These are phyloP conservation scores for Paralichthys olivaceus DNA, from an alignment of 2,113 vertebrate genomes.

Conservation along the genomic window DNA sequence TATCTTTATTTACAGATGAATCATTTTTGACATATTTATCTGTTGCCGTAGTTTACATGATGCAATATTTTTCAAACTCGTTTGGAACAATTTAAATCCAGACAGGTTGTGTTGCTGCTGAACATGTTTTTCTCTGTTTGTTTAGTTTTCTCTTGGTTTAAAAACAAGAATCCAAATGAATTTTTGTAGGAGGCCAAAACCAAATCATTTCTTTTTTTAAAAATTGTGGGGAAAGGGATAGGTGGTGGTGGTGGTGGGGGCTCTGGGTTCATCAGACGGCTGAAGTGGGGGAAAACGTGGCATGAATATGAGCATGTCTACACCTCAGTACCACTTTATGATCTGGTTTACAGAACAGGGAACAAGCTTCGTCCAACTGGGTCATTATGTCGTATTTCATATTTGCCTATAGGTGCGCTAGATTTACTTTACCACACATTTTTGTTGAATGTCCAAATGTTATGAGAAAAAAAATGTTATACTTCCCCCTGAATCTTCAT, in stretches of 20 bases:
- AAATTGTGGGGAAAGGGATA: conserved; percentile 68
- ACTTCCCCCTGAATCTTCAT: too few species aligned
- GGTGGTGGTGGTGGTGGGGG: conserved; percentile 74
- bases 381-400: background rate
- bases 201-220: conserved; percentile 64
- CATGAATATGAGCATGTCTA: conserved; percentile 27
- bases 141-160: conserved; percentile 66
- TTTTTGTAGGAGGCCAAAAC: conserved; percentile 79
- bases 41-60: conserved; percentile 68
- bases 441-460: too few species aligned
- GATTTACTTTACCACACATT: too few species aligned
- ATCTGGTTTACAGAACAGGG: conserved; percentile 34
- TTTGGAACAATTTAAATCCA: conserved; percentile 76
- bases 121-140: conserved; percentile 75
- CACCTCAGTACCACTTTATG: conserved; percentile 39
- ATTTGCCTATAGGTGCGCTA: background rate
- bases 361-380: conserved; percentile 23
- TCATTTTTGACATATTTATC: conserved; percentile 75
- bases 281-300: conserved; percentile 11
- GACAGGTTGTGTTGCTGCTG: conserved; percentile 87
- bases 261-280: conserved; percentile 27
- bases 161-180: conserved; percentile 89
- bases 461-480: too few species aligned
- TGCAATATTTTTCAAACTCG: conserved; percentile 64
- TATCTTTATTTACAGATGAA: conserved; percentile 99